Conservation (phyloP, 2,113 vertebrate genomes). For the Syngnathus typhle region DNA sequence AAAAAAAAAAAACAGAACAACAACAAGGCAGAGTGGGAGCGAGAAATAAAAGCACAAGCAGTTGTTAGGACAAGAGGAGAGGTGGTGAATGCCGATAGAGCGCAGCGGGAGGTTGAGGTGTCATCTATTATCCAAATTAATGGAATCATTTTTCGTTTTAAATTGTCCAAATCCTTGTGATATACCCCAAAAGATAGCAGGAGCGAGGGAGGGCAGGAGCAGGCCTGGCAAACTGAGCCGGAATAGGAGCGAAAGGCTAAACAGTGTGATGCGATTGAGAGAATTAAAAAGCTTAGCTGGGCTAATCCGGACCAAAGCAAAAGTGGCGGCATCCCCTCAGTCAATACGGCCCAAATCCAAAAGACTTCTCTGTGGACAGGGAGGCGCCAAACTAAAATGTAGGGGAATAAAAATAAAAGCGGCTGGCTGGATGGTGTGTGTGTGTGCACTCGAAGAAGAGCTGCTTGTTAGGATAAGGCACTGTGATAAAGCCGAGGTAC, state of each 20-base stretch:
- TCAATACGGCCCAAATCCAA: constrained; percentile 64
- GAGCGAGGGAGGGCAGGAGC: background rate
- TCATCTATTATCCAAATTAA: too few species aligned
- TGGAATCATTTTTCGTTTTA: too few species aligned
- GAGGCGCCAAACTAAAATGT: constrained; percentile 23
- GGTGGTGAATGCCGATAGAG: background rate
- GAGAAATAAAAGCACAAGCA: too few species aligned
- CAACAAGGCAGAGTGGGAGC: constrained; percentile 6
- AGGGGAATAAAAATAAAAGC: background rate
- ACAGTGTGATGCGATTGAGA: constrained; percentile 45
- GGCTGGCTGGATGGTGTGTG: background rate
- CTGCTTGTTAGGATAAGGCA: constrained; percentile 77
- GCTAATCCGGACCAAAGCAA: constrained; percentile 43
- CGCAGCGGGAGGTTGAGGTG: background rate
- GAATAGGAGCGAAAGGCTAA: constrained; percentile 40
- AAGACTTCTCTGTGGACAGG: constrained; percentile 56
- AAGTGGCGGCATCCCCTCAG: constrained; percentile 35
- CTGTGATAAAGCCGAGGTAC: constrained; percentile 81
- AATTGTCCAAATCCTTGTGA: too few species aligned
- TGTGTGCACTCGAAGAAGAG: constrained; percentile 58
- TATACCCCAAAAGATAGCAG: background rate
- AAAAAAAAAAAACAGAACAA: constrained; percentile 15
- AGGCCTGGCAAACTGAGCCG: background rate
- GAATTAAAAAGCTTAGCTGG: constrained; percentile 34
- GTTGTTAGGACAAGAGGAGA: too few species aligned